Conservation (phyloP, 2,888 invertebrate species). For the Bimastos eiseni region DNA sequence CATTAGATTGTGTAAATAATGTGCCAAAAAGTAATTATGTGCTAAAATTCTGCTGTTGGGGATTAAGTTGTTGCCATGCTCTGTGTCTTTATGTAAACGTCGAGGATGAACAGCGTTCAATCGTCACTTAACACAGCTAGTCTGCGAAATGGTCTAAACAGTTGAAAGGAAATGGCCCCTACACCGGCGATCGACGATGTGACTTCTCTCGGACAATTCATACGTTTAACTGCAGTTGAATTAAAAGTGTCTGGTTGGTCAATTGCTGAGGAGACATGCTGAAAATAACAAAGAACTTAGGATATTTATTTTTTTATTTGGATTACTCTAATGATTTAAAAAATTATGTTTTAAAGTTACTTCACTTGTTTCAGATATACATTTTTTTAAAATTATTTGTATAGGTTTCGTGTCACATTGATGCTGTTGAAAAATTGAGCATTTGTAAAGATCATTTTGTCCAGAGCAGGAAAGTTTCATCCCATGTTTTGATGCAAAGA, state of each 20-base stretch:
- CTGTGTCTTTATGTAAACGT: background rate
- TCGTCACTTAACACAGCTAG: background rate
- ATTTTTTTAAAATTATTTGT: background rate
- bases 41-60: background rate
- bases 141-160: background rate
- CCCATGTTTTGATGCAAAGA: too few relatives aligned
- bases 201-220: background rate
- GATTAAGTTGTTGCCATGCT: slow-evolving; percentile 3
- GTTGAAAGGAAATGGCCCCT: background rate
- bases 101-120: background rate
- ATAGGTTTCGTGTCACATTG: background rate
- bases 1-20: background rate
- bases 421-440: background rate
- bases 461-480: background rate
- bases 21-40: slow-evolving; percentile 13
- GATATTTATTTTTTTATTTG: background rate
- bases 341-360: background rate
- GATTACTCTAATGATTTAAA: background rate
- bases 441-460: background rate
- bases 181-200: background rate
- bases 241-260: background rate
- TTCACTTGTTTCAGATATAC: background rate
- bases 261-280: background rate
- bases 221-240: background rate
- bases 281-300: background rate